These are phyloP conservation scores for Eurosta solidaginis DNA, from an alignment of 1,140 invertebrate species.

Conservation along the genomic window DNA sequence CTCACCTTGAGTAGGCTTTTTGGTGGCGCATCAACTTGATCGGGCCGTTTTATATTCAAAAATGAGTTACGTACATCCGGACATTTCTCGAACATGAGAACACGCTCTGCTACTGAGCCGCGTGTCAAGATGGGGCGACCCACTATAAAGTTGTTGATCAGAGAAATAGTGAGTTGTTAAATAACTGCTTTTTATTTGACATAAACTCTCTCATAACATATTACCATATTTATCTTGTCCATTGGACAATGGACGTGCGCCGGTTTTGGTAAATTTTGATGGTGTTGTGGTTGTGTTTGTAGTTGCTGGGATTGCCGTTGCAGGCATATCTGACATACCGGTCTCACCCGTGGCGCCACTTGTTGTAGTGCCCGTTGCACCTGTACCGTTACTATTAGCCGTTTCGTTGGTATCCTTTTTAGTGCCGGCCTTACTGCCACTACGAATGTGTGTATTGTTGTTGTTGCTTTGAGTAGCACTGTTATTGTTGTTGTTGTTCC, in stretches of 20 bases:
- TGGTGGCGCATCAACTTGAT: slow-evolving; percentile 45
- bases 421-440: not conserved
- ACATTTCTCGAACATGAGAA: slow-evolving; percentile 89
- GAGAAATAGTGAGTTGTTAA: slow-evolving; percentile 7
- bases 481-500: slow-evolving; percentile 15
- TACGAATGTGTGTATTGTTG: not conserved
- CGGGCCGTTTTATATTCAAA: slow-evolving; percentile 52
- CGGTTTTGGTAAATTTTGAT: slow-evolving; percentile 52
- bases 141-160: slow-evolving; percentile 64
- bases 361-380: not conserved
- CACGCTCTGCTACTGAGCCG: slow-evolving; percentile 88
- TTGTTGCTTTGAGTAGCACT: not conserved
- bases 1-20: slow-evolving; percentile 54
- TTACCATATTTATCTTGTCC: slow-evolving; percentile 58
- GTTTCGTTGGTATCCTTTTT: slow-evolving; percentile 8
- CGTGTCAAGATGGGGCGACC: slow-evolving; percentile 85
- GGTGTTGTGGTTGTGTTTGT: slow-evolving; percentile 31
- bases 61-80: slow-evolving; percentile 66
- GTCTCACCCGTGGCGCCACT: slow-evolving; percentile 1
- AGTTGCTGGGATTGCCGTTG: slow-evolving; percentile 5
- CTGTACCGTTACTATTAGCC: slow-evolving; percentile 19
- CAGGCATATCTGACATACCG: slow-evolving; percentile 29
- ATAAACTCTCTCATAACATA: not conserved
- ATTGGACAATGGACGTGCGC: slow-evolving; percentile 49
- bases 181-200: slow-evolving; percentile 22